phyloP scores from a whole-genome alignment of 2,888 invertebrate species.

The Spisula solida region DNA sequence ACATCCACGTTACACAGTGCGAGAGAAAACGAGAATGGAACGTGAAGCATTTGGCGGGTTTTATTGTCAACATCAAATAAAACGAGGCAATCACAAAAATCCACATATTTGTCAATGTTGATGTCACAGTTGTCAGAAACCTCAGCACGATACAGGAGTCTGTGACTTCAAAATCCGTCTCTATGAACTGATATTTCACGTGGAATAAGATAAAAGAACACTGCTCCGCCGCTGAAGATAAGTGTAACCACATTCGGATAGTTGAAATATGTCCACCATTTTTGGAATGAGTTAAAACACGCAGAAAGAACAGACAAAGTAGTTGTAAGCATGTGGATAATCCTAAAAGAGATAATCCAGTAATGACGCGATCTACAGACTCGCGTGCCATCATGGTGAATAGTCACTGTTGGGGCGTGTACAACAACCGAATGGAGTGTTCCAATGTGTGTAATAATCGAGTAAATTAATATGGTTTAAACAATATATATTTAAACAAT shows the following conservation, averaged over 20 bases:
- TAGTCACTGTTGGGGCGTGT: not conserved
- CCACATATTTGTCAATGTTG: slow-evolving; percentile 59
- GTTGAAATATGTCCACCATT: slow-evolving; percentile 45
- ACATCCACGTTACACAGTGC: slow-evolving; percentile 60
- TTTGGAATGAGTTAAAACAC: slow-evolving; percentile 37
- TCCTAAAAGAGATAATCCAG: slow-evolving; percentile 18
- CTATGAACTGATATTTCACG: slow-evolving; percentile 45
- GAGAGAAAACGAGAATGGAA: slow-evolving; percentile 59
- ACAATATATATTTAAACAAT: too few species aligned
- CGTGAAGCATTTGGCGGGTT: slow-evolving; percentile 56
- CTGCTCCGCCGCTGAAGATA: slow-evolving; percentile 55
- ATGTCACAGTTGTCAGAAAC: slow-evolving; percentile 39
- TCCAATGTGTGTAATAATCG: not conserved
- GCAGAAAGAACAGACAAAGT: slow-evolving; percentile 40
- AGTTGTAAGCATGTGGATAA: slow-evolving; percentile 25
- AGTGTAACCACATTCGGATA: slow-evolving; percentile 53
- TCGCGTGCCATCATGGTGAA: not conserved
- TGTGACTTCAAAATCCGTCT: slow-evolving; percentile 25
- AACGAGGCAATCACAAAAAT: slow-evolving; percentile 48
- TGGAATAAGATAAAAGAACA: slow-evolving; percentile 52
- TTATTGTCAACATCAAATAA: slow-evolving; percentile 57
- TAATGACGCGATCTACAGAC: not conserved
- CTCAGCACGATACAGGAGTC: slow-evolving; percentile 51
- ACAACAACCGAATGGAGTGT: not conserved
- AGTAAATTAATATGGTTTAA: too few species aligned